Conservation (phyloP, 2,113 vertebrate species). For the Macaca nemestrina region DNA sequence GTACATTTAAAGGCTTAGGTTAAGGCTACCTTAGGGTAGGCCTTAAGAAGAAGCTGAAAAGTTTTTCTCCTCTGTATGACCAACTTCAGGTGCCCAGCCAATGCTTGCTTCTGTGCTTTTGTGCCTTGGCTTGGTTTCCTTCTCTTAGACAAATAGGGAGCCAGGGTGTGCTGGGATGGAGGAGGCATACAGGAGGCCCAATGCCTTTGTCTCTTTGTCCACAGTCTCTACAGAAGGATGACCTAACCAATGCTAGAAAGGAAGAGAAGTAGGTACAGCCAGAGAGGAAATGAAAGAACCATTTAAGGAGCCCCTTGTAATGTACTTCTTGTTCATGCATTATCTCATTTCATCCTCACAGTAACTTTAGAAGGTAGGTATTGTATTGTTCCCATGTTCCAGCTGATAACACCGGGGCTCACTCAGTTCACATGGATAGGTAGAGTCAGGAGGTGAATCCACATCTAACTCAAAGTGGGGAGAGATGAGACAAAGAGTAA, state of each 20-base stretch:
- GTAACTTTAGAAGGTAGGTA: neutral
- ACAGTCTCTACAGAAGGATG: neutral
- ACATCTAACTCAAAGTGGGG: neutral
- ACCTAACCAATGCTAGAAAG: neutral
- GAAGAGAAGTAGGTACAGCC: neutral
- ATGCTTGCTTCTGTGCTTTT: neutral
- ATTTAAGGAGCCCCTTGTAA: neutral
- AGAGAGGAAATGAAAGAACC: neutral
- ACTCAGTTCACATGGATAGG: too few relatives aligned
- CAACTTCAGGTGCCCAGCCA: too few relatives aligned
- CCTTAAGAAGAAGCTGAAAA: neutral
- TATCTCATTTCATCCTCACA: neutral
- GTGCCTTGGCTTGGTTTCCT: neutral
- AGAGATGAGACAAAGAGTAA: neutral
- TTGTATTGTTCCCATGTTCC: too few relatives aligned
- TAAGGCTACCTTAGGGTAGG: neutral
- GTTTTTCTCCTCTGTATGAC: neutral
- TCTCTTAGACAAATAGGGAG: neutral
- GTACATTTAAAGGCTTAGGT: neutral
- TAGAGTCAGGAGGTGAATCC: neutral
- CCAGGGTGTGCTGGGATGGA: rapidly evolving
- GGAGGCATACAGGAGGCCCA: neutral
- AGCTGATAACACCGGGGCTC: neutral
- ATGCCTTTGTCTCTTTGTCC: neutral
- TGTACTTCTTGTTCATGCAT: neutral